phyloP scores from a whole-genome alignment of 2,113 vertebrate genomes.

The Lucifuga dentata region DNA sequence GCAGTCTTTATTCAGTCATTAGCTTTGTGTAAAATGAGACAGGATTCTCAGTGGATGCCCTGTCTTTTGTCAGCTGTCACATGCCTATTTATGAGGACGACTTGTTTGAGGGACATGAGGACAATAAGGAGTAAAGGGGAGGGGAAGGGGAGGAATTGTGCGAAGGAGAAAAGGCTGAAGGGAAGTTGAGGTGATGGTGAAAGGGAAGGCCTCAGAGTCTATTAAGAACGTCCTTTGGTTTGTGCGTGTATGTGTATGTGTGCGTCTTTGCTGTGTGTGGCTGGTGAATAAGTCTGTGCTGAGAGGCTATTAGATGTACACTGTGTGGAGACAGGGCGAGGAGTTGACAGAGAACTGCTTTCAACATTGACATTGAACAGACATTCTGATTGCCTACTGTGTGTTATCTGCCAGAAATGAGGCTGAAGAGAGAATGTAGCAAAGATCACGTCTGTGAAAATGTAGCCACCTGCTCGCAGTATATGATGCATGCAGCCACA shows the following conservation, averaged over 20 bases:
- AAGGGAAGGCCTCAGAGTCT: conserved; percentile 55
- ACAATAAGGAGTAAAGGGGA: conserved; percentile 51
- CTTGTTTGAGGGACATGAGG: conserved; percentile 58
- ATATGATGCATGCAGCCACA: conserved; percentile 27
- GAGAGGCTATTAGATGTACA: conserved; percentile 46
- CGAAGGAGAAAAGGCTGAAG: conserved; percentile 43
- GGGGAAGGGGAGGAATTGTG: conserved; percentile 48
- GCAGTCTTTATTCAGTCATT: conserved; percentile 75
- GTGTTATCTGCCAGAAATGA: conserved; percentile 25
- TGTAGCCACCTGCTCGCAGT: conserved; percentile 40
- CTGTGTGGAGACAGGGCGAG: neutral
- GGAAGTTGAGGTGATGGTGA: conserved; percentile 57
- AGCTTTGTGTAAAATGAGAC: conserved; percentile 76
- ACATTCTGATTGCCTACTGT: conserved; percentile 43
- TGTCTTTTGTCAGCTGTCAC: conserved; percentile 71
- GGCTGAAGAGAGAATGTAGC: conserved; percentile 22
- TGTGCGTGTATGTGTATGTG: conserved; percentile 22
- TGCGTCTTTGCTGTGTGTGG: conserved; percentile 5
- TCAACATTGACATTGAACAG: conserved; percentile 48
- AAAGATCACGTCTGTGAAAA: conserved; percentile 58
- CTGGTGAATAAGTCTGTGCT: conserved; percentile 37
- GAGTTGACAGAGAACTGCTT: conserved; percentile 26
- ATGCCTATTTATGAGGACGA: conserved; percentile 76
- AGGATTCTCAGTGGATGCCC: conserved; percentile 58
- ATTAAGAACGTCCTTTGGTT: conserved; percentile 68